Base-by-base conservation (phyloP, 2,113 vertebrate species). In the Ciconia boyciana region DNA sequence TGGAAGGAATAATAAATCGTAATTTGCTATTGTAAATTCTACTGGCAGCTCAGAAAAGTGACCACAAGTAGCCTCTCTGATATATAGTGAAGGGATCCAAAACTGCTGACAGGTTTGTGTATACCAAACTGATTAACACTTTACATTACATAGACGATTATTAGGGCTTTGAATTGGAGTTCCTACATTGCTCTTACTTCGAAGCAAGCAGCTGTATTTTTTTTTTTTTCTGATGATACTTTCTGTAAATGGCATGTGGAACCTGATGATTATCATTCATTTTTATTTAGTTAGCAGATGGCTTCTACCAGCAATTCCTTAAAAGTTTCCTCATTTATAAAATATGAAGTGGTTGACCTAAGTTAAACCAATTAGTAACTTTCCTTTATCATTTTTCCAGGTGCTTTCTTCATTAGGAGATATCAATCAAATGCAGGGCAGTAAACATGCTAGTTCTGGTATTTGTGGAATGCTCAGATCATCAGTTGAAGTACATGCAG, bases 311-410 rank as follows among this genome's bases (percentile, higher is more conserved):
- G 89, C 91, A 83, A 74, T 89, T 87, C 82, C 74, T 96, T 94
- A 96, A 97, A 97, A 97, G 82, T 97, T 93, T 89, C 89, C 88
- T 95, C 94, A 84, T 97, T 97, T 97, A 93, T 79, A 89, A 96
- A 96, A 90, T 96, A 95, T 43, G 90, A 97, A 95, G 96, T 94
- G 93, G 81, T 82, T 96, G 92, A 96, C 92, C 95, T 93, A 93
- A 96, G 97, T 95, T 97, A 96, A 96, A 96, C 89, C 69, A 97
- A 97, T 97, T 97, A 97, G 89, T 97, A 91, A 94, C 89, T 97
- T 97, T 91, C 92, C 92, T 94, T 96, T 96, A 92, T 94, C 87
- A 91, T 93, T 97, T 93, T 94, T 95, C 90, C 91, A 97, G 96
- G 96, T 97, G 94, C 76, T 96, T 96, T 96, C 88, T 97, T 97